phyloP scores from a whole-genome alignment of 1,140 invertebrate species.

The Akabosia matsudoensis region DNA sequence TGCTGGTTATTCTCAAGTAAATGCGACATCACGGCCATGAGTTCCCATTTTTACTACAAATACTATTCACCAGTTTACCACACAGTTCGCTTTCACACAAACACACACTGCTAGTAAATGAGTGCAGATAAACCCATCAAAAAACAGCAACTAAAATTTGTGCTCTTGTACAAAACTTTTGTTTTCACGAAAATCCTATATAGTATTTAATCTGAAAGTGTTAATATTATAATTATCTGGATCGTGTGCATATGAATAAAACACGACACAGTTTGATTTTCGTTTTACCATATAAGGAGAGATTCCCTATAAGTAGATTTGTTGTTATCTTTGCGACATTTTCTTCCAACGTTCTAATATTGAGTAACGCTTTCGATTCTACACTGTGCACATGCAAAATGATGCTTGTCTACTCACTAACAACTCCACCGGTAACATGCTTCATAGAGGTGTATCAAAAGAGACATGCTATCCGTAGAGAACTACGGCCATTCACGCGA shows the following conservation, averaged over 20 bases:
- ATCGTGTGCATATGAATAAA: background rate
- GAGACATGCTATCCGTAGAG: too few relatives aligned
- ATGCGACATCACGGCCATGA: slow-evolving; percentile 20
- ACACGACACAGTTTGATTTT: background rate
- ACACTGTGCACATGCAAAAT: background rate
- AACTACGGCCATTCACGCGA: too few relatives aligned
- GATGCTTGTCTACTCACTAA: background rate
- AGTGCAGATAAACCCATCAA: too few relatives aligned
- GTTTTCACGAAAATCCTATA: background rate
- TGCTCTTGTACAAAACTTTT: background rate
- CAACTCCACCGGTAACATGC: background rate
- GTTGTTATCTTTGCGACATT: background rate
- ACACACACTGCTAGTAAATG: background rate
- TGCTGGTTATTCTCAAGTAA: background rate
- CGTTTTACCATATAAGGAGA: background rate
- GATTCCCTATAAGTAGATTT: background rate
- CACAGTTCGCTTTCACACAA: background rate
- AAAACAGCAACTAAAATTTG: background rate
- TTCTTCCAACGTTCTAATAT: background rate
- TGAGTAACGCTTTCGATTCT: background rate
- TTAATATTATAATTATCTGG: background rate
- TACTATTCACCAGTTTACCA: background rate
- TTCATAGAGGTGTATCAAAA: too few relatives aligned
- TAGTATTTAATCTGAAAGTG: background rate
- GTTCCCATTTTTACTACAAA: slow-evolving; percentile 4